A percentile compares a stretch with the other conserved stretches of the same genome.
These are phyloP conservation scores for Calliopum simillimum DNA, from an alignment of 2,888 invertebrate genomes.

Conservation along the genomic window DNA sequence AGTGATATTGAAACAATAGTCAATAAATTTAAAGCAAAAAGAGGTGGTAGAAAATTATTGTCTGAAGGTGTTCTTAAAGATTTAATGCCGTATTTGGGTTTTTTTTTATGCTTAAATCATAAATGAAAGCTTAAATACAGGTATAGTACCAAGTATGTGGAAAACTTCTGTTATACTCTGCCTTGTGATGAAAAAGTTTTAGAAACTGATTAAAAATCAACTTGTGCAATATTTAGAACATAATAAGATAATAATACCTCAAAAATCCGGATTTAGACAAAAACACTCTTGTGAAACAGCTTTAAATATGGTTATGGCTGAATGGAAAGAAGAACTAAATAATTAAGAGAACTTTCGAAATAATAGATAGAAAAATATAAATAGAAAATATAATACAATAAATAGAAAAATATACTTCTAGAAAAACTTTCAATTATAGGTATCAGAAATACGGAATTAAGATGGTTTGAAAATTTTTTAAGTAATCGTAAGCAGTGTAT, in stretches of 20 bases:
- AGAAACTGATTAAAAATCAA: too few species aligned
- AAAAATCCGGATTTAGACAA: too few species aligned
- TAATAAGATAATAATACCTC: too few species aligned
- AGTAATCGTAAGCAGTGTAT: constrained; percentile 5
- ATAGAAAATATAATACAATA: too few species aligned
- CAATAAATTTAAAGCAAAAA: too few species aligned
- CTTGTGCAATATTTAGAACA: too few species aligned
- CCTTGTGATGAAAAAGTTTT: too few species aligned
- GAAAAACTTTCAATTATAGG: background rate
- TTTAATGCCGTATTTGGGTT: background rate
- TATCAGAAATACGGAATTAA: background rate
- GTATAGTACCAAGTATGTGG: background rate
- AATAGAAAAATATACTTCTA: too few species aligned
- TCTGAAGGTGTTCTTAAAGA: constrained; percentile 12
- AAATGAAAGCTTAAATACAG: background rate
- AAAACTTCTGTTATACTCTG: constrained; percentile 11
- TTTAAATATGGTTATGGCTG: background rate
- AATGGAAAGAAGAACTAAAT: constrained; percentile 19
- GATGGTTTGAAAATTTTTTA: background rate
- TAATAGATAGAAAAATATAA: background rate
- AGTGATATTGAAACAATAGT: constrained; percentile 10
- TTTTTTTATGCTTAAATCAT: background rate
- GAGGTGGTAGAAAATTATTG: constrained; percentile 3
- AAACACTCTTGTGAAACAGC: too few species aligned
- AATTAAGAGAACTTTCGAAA: constrained; percentile 9